Conservation (phyloP, 2,888 invertebrate genomes). For the Epiblema foenella region DNA sequence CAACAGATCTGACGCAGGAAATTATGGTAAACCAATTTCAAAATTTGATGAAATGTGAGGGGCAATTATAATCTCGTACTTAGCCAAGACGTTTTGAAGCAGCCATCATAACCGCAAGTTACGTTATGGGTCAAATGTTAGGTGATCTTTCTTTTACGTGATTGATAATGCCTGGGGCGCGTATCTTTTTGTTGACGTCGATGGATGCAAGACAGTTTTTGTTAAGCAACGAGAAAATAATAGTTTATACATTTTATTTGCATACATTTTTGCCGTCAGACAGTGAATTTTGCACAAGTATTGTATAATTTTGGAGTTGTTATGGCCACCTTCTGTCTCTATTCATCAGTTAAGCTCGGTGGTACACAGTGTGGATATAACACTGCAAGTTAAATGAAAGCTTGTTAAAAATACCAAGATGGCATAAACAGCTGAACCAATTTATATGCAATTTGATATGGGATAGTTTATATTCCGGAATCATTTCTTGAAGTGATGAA, state of each 20-base stretch:
- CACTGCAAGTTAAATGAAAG: no score
- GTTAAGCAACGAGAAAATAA: slow-evolving; percentile 13
- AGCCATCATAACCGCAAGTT: slow-evolving; percentile 21
- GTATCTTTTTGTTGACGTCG: slow-evolving; percentile 25
- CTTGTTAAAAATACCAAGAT: no score
- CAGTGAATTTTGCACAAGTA: no score
- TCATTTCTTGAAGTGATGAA: no score
- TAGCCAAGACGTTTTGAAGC: slow-evolving; percentile 6
- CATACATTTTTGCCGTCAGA: not conserved
- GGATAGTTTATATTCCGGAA: no score
- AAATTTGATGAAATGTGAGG: slow-evolving; percentile 1
- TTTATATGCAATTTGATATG: no score
- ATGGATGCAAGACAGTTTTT: slow-evolving; percentile 6
- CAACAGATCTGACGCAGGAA: no score
- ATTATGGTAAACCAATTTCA: not conserved
- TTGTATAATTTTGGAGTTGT: no score
- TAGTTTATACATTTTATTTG: not conserved
- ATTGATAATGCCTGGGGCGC: slow-evolving; percentile 32
- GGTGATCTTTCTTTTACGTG: slow-evolving; percentile 35
- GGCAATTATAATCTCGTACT: slow-evolving; percentile 1
- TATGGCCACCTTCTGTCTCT: no score
- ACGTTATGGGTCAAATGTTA: slow-evolving; percentile 36
- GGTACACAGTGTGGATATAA: no score
- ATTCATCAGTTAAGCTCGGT: no score
- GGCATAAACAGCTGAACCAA: no score